Evolutionary conservation across 1,140 invertebrate genomes (phyloP), one percentile per base, ranked within the genome.

Genomic region (Gonatopus flavifemur): DNA sequence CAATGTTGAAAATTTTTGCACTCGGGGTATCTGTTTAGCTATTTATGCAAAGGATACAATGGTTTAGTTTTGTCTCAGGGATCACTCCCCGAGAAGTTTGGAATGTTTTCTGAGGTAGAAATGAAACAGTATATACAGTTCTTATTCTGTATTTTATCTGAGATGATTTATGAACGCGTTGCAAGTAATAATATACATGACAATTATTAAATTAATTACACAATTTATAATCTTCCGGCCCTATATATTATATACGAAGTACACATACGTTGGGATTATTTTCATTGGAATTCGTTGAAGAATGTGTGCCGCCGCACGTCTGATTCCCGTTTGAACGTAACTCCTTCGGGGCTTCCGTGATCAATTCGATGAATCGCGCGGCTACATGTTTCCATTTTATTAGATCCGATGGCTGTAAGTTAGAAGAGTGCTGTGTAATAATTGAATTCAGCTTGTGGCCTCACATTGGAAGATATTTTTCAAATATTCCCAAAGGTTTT

Each of bases 311-410:
- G 9, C 12, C 38, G 38, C 13, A 35, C 7, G 13, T 30, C 38
- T 31, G 49, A 35, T 57, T 52, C 41, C 55, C 52, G 42, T 59
- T 48, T 15, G 36, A 35, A 20, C 36, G 41, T 7, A 67, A 53
- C 47, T 64, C 56, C 9, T 55, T 44, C 2, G 67, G 58, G 12
- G 67, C 65, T 54, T 67, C 67, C 15, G 61, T 66, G 32, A 69
- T 66, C 46, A 69, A 58, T 60, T 69, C 67, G 31, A 39, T 64
- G 19, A 69, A 59, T 37, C 66, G 61, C 13, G 53, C 43, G 18
- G 67, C 67, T 15, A 69, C 59, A 57, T 64, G 55, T 20, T 58
- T 61, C 66, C 66, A 67, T 44, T 59, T 64, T 20, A 45, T 49
- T 13, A 69, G 37, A n/a, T 69, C 61, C 3, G 41, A 31, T n/a